Evolutionary conservation across 2,888 invertebrate species (phyloP).

Genomic region (Thereva unica): DNA sequence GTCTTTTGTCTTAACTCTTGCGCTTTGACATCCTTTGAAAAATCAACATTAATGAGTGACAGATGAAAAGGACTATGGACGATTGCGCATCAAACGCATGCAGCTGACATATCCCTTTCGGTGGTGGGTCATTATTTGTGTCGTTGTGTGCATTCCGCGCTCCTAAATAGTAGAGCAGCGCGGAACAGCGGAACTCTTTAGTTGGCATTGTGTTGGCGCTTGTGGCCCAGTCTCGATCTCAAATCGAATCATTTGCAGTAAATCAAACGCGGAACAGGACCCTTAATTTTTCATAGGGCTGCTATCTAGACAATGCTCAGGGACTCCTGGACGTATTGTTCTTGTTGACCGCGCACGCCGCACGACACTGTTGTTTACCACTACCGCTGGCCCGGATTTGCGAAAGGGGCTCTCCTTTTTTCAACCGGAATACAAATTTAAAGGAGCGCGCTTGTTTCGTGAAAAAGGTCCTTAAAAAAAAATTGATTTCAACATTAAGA

Average conservation of each 20-base stretch:
- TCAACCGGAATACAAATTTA: not conserved
- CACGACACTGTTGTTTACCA: constrained; percentile 9
- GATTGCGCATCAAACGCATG: constrained; percentile 32
- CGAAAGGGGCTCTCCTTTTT: not conserved
- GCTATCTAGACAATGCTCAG: not conserved
- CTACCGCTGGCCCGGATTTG: not conserved
- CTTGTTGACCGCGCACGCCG: constrained; percentile 21
- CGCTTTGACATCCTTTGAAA: constrained; percentile 34
- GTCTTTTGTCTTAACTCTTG: constrained; percentile 23
- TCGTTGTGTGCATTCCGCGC: too few species aligned
- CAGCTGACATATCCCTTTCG: constrained; percentile 27
- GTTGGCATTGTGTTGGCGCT: too few species aligned
- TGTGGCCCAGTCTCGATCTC: too few species aligned
- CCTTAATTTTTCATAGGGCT: not conserved
- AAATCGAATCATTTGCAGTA: constrained; percentile 38
- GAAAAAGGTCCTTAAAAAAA: too few species aligned
- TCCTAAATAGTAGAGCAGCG: not conserved
- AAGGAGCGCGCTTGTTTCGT: too few species aligned
- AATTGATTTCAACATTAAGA: too few species aligned
- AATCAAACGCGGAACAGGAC: constrained; percentile 26
- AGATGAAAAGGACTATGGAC: constrained; percentile 26
- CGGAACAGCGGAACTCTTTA: not conserved
- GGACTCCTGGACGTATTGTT: constrained; percentile 7
- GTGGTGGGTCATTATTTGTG: too few species aligned
- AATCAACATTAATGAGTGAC: constrained; percentile 37